These are phyloP conservation scores for Holacanthus passer DNA, from an alignment of 2,113 vertebrate genomes.

Conservation along the genomic window DNA sequence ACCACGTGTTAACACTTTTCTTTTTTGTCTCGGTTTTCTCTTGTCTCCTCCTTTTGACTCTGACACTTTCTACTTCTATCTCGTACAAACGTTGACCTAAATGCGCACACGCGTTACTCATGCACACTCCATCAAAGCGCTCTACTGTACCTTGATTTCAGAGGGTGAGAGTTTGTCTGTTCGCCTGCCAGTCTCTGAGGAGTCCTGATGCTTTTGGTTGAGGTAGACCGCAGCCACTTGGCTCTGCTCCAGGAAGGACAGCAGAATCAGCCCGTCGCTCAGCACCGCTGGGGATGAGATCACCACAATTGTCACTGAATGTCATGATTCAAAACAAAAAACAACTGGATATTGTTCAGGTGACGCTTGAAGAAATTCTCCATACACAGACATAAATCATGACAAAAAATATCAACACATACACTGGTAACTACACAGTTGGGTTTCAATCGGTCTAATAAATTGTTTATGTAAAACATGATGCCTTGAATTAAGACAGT, in stretches of 20 bases:
- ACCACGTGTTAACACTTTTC: not conserved
- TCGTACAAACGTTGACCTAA: not conserved
- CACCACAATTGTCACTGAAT: conserved; percentile 27
- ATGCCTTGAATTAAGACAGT: too few species aligned
- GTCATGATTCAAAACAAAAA: conserved; percentile 14
- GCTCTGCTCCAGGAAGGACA: conserved; percentile 92
- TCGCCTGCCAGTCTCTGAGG: conserved; percentile 82
- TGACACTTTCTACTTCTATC: not conserved
- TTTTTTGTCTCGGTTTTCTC: not conserved
- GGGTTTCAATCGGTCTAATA: too few species aligned
- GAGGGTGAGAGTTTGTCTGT: conserved; percentile 89
- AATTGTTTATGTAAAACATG: too few species aligned
- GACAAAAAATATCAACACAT: not conserved
- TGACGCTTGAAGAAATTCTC: not conserved
- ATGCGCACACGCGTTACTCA: not conserved
- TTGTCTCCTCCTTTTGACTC: not conserved
- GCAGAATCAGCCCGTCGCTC: conserved; percentile 91
- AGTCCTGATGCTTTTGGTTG: conserved; percentile 87
- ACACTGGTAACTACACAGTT: not conserved
- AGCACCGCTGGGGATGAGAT: conserved; percentile 88
- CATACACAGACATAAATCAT: not conserved
- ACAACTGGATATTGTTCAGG: not conserved
- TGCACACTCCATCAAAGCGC: conserved; percentile 2
- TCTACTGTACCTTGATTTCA: conserved; percentile 90
- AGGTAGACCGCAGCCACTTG: conserved; percentile 92